Evolutionary conservation across 2,888 invertebrate species (phyloP).

Genomic region (Dendrolimus houi): DNA sequence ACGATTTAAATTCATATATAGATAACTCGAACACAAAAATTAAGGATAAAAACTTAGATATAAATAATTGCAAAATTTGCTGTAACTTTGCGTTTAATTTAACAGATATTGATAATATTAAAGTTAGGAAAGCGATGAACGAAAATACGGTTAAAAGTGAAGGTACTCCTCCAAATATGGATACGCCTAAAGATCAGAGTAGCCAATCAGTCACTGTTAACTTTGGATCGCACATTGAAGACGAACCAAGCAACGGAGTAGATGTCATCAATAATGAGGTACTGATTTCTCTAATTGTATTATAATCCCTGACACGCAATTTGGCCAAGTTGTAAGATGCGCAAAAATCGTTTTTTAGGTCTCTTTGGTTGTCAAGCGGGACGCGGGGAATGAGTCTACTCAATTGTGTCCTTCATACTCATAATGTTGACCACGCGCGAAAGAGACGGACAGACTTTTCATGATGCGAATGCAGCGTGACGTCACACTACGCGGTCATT

Average conservation of each 20-base stretch:
- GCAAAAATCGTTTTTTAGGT: too few species aligned
- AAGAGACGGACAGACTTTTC: too few species aligned
- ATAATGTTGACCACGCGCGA: too few species aligned
- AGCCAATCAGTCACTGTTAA: slow-evolving; percentile 28
- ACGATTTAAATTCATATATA: background rate
- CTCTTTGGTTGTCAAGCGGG: too few species aligned
- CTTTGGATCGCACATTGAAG: slow-evolving; percentile 25
- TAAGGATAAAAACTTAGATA: slow-evolving; percentile 16
- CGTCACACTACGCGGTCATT: too few species aligned
- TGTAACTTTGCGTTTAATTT: slow-evolving; percentile 24
- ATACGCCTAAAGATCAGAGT: slow-evolving; percentile 13
- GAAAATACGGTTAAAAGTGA: slow-evolving; percentile 18
- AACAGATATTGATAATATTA: slow-evolving; percentile 16
- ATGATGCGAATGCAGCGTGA: too few species aligned
- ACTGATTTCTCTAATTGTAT: slow-evolving; percentile 11
- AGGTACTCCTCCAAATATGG: slow-evolving; percentile 13
- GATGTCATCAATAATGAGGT: slow-evolving; percentile 37
- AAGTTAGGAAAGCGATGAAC: slow-evolving; percentile 35
- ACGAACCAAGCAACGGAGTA: slow-evolving; percentile 33
- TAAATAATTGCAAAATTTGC: slow-evolving; percentile 40
- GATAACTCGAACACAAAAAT: slow-evolving; percentile 4
- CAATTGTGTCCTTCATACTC: too few species aligned
- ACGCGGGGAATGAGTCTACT: too few species aligned
- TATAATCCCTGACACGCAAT: background rate
- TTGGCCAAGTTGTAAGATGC: background rate